These are phyloP conservation scores for Xiphorhynchus elegans DNA, from an alignment of 2,113 vertebrate species.

Conservation along the genomic window DNA sequence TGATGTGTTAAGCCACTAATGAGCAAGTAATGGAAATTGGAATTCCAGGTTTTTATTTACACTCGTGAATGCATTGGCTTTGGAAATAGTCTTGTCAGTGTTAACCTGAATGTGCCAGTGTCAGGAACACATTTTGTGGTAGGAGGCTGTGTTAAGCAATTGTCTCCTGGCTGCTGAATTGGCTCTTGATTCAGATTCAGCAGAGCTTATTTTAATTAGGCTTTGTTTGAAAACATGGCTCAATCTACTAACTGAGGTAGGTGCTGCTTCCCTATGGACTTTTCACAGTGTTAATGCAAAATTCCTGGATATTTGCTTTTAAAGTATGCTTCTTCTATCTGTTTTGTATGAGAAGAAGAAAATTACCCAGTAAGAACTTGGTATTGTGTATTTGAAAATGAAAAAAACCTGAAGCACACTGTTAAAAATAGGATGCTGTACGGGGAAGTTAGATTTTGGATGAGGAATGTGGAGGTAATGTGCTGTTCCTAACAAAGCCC, in stretches of 20 bases:
- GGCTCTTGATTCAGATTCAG: conserved; percentile 11
- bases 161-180: conserved; percentile 39
- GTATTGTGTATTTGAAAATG: not conserved
- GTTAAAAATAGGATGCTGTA: not conserved
- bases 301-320: not conserved
- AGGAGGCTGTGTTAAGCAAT: conserved; percentile 4
- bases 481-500: not conserved
- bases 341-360: not conserved
- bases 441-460: not conserved
- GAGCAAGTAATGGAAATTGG: not conserved
- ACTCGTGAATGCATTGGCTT: not conserved
- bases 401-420: not conserved
- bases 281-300: not conserved
- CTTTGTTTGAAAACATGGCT: conserved; percentile 54
- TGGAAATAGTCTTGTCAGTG: not conserved
- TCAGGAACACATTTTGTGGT: not conserved
- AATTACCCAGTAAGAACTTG: not conserved
- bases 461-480: not conserved
- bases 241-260: conserved; percentile 18
- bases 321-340: not conserved
- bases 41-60: conserved; percentile 7
- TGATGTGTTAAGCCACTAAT: not conserved
- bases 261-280: not conserved
- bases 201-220: conserved; percentile 55
- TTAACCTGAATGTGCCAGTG: not conserved